phyloP scores from a whole-genome alignment of 2,113 vertebrate species.

The Oreochromis niloticus region DNA sequence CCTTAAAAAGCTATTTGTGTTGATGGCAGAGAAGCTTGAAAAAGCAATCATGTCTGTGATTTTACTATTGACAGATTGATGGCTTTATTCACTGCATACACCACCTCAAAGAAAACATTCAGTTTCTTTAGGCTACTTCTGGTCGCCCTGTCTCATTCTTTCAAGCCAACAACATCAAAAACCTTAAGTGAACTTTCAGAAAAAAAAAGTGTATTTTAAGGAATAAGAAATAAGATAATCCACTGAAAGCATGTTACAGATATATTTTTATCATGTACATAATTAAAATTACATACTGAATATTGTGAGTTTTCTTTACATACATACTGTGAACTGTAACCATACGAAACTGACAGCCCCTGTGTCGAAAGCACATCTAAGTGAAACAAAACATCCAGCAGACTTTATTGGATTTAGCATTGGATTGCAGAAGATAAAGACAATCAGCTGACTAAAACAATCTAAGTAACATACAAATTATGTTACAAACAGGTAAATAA shows the following conservation, averaged over 20 bases:
- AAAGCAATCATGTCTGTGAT: background rate
- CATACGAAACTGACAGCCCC: background rate
- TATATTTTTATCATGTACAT: slow-evolving; percentile 39
- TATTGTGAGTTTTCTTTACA: slow-evolving; percentile 7
- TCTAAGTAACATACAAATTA: slow-evolving; percentile 3
- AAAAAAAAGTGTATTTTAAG: background rate
- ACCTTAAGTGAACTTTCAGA: fast-evolving
- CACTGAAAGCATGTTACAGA: background rate
- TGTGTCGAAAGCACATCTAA: background rate
- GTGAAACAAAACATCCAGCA: slow-evolving; percentile 43
- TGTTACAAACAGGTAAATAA: slow-evolving; percentile 35
- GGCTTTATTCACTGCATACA: background rate
- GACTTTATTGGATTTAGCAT: slow-evolving; percentile 41
- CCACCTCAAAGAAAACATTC: background rate
- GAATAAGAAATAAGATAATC: background rate
- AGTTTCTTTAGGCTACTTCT: background rate
- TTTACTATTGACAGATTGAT: background rate
- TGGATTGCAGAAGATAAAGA: slow-evolving; percentile 28
- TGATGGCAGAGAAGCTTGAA: background rate
- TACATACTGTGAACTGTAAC: background rate
- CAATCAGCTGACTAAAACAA: slow-evolving; percentile 23
- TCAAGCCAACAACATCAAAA: background rate
- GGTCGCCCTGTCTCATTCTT: background rate
- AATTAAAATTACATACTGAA: slow-evolving; percentile 18
- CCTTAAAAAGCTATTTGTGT: background rate